Evolutionary conservation across 2,888 invertebrate species (phyloP), one percentile per base, ranked within the genome.

Genomic region (Tinea semifulvella): DNA sequence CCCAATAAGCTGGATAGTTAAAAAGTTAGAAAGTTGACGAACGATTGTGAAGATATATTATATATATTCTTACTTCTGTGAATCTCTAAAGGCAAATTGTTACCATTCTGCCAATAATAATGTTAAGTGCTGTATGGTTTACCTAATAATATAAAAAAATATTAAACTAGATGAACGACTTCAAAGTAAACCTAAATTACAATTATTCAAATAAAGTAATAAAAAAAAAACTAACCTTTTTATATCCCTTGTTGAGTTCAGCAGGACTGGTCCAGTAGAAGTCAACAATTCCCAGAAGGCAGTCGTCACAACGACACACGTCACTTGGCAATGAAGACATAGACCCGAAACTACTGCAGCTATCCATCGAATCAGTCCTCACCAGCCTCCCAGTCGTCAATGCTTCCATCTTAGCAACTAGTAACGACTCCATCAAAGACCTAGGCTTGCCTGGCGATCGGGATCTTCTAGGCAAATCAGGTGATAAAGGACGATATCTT

Each of bases 251-350:
- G 50, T 76, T 83, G 28, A 77, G 70, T 53, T 84, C 85, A 39
- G 69, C 68, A 43, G 85, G 84, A 42, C 63, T 71, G 36, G 81
- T 79, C 58, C 84, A 81, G 63, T 90, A 89, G 53, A 87, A 83
- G 75, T 92, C 92, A 52, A 88, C 91, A 52, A 92, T 92, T 3
- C 91, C 92, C 52, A 92, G 81, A 49, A 92, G 73, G 56, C 92
- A 92, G 67, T 93, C 92, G 63, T 92, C 92, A 64, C 92, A 93
- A 49, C 88, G 83, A 67, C 92, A 92, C 52, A 91, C 87, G 59
- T 91, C 91, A 65, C 88, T 88, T 4, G 86, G 80, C 50, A 85
- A 57, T 5, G 91, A 90, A 47, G 88, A 86, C 62, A 84, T 80
- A 1, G 90, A 90, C 13, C 87, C 85, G 46, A 87, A 80, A 45